Base-by-base conservation (phyloP, 2,113 vertebrate species). In the Brachypteracias leptosomus region DNA sequence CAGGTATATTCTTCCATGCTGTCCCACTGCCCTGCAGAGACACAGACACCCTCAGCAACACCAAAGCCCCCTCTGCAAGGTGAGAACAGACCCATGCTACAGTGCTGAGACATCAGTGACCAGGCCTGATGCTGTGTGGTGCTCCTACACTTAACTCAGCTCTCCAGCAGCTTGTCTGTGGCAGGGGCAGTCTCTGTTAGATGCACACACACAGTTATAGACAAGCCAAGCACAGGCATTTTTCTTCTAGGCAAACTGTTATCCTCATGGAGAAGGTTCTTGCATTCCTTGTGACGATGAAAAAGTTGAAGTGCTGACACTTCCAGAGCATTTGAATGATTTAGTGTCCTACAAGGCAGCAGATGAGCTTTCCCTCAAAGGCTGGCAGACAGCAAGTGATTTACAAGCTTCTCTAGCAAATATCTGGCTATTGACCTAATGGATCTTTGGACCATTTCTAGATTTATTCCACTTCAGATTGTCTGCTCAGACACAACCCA, bases 1-100 rank as follows among this genome's bases (percentile, higher is more conserved):
- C 99, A 99, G 3, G 99, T 99, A 16, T 99, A 99, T 82, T 99
- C 99, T 76, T 99, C 99, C 99, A 99, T 99, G 97, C 99, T 99
- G 95, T 99, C 99, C 99, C 99, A 99, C 95, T 99, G 99, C 36
- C 99, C 99, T 99, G 93, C 33, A 85, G 29, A 63, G 54, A 95
- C 15, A 95, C 58, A 94, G 46, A 86, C 3, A 95, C 0, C 57
- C 10, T 42, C 57, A 73, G 42, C 29, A 13, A 83, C 1, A 59
- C 72, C 54, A 12, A 26, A 83, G 70, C 62, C 20, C 36, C 28
- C 40, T 24, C 77, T 86, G 65, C 70, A 68, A 6, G 8, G 5
- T 25, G 9, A 81, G 26, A 59, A 13, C 44, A 92, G 10, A 57
- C 6, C 54, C n/a, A 2, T 17, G 36, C 40, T 25, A 15, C 18